Evolutionary conservation across 2,797 vertebrate genomes (phyloP), one percentile per base, ranked within the genome.

Genomic region (Poeciliopsis turneri): DNA sequence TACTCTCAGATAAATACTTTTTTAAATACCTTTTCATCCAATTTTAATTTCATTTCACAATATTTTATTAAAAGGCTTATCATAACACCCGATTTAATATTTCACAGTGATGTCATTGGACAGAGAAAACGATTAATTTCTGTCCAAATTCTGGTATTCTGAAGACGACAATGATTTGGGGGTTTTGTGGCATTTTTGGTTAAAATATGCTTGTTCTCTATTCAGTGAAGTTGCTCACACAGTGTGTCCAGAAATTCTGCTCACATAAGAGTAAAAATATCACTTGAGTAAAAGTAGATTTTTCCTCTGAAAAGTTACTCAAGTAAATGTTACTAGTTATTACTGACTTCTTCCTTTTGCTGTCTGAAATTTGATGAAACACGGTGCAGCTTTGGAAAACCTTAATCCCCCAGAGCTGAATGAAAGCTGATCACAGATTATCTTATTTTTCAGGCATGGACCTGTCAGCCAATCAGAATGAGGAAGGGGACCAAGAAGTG

Each of bases 401-500:
- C 84, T 87, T 10, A 66, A 49, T 75, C 30, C 75, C 74, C 69
- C 43, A 43, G 69, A 79, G 45, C 74, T 0, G 70, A 82, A 72
- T 72, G 71, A 79, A 85, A 80, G 4, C 71, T 91, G 79, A 90
- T 81, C 78, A 45, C 71, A 47, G 49, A 33, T 45, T 82, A 74
- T 61, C 66, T 83, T 64, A 81, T 84, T 86, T 84, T 82, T 47
- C 72, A 99, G 98, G 97, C 61, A 97, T 99, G 91, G 98, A 99
- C 89, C 95, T 99, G 76, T 99, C 98, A 0, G 98, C 98, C 89
- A 99, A 99, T 94, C 98, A 99, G 93, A 97, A 98, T 0, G 98
- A 98, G 77, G 98, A 99, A 82, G 96, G 97, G 0, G 98, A 99
- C 93, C 97, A 98, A 89, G 98, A 99, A 94, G 98, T 98, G 73